A percentile compares a stretch with the other conserved stretches of the same genome.
These are phyloP conservation scores for Phrynocephalus forsythii DNA, from an alignment of 2,797 vertebrate species.

Conservation along the genomic window DNA sequence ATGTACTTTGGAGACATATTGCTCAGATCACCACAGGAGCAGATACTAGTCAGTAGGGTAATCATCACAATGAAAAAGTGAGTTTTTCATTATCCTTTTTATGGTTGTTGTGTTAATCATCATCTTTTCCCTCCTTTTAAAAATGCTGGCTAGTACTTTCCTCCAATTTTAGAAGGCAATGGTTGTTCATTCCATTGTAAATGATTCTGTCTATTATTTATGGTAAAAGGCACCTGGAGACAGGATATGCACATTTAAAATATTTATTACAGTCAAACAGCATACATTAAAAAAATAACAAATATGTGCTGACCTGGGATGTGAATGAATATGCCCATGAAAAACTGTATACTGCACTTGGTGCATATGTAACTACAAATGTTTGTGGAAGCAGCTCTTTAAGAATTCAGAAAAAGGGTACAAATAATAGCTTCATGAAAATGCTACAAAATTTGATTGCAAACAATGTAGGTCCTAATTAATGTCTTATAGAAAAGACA, in stretches of 20 bases:
- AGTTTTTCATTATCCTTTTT: conserved; percentile 30
- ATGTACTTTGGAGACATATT: neutral
- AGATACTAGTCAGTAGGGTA: neutral
- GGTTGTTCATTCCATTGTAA: conserved; percentile 16
- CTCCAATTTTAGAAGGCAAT: conserved; percentile 20
- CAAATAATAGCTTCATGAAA: conserved; percentile 10
- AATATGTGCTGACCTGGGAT: neutral
- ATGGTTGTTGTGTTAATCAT: conserved; percentile 41
- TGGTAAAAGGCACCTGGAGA: neutral
- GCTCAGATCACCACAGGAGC: neutral
- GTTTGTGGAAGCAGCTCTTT: neutral
- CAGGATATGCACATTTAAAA: conserved; percentile 16
- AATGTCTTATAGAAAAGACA: neutral
- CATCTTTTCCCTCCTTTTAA: conserved; percentile 55
- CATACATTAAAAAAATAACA: conserved; percentile 38
- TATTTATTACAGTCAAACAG: conserved; percentile 24
- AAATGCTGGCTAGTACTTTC: conserved; percentile 35
- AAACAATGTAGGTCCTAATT: neutral
- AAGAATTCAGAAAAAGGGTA: neutral
- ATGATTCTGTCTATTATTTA: conserved; percentile 13
- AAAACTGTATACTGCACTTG: neutral
- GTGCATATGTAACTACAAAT: neutral
- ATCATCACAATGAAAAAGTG: conserved; percentile 52
- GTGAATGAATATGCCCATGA: neutral
- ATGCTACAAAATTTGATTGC: neutral